Percentiles rank a stretch among this genome's conserved stretches.
Evolutionary conservation across 1,140 invertebrate genomes (phyloP).

Genomic region (Metopolophium dirhodum): DNA sequence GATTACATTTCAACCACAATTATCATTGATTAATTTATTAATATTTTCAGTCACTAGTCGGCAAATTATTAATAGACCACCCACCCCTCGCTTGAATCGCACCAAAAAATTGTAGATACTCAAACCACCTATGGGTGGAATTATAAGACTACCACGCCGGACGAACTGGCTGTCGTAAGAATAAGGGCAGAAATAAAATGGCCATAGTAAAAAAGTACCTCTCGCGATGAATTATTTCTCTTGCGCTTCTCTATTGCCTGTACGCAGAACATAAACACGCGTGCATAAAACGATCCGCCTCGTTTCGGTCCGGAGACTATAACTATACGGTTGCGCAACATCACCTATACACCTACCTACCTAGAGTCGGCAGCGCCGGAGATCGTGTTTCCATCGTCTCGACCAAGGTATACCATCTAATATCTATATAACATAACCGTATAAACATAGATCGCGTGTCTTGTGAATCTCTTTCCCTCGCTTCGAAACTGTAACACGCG

Average conservation of each 20-base stretch:
- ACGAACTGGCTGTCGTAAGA: neutral
- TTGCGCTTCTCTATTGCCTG: neutral
- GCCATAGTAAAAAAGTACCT: neutral
- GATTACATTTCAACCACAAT: too few species aligned
- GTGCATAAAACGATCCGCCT: neutral
- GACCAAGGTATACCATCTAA: neutral
- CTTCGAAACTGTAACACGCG: constrained; percentile 35
- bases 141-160: neutral
- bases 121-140: neutral
- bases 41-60: too few species aligned
- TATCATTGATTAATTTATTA: too few species aligned
- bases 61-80: too few species aligned
- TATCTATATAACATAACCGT: neutral
- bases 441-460: neutral
- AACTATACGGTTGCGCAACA: neutral
- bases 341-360: neutral
- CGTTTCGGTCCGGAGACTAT: constrained; percentile 32
- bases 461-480: neutral
- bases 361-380: neutral
- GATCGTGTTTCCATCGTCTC: constrained; percentile 39
- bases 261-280: neutral
- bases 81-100: rapidly evolving
- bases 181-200: neutral
- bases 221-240: too few species aligned
- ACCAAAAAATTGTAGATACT: neutral